These are phyloP conservation scores for Drosophila azteca DNA, from an alignment of 1,140 invertebrate genomes.

Conservation along the genomic window DNA sequence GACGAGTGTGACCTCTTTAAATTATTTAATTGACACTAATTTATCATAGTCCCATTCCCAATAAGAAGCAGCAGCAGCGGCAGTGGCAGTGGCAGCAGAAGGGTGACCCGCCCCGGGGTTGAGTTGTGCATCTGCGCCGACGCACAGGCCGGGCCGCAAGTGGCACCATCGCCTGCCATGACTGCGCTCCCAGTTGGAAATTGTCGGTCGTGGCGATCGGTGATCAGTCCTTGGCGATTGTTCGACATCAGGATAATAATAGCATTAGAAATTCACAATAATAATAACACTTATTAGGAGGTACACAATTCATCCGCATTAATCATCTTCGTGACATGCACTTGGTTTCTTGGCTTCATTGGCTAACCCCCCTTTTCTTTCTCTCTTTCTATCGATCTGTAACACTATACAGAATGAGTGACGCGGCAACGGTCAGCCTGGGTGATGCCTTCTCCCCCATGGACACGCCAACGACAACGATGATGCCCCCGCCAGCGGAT, in stretches of 20 bases:
- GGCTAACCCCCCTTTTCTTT: neutral
- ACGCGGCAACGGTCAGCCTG: slow-evolving; percentile 41
- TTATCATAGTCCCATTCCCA: slow-evolving; percentile 57
- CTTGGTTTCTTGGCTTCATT: too few relatives aligned
- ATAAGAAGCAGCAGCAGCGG: slow-evolving; percentile 24
- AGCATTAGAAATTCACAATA: neutral
- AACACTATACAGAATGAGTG: slow-evolving; percentile 50
- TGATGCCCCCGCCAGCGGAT: slow-evolving; percentile 30
- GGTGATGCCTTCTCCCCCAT: slow-evolving; percentile 30
- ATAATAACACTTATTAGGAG: neutral
- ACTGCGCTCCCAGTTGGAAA: slow-evolving; percentile 53
- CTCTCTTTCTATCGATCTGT: neutral
- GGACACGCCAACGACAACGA: slow-evolving; percentile 28
- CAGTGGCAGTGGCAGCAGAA: too few relatives aligned
- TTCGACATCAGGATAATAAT: slow-evolving; percentile 22
- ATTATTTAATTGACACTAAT: slow-evolving; percentile 84
- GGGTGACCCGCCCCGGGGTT: slow-evolving; percentile 17
- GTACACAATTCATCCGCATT: too few relatives aligned
- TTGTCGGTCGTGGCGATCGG: slow-evolving; percentile 49
- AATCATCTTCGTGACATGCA: too few relatives aligned
- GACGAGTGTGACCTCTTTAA: slow-evolving; percentile 76
- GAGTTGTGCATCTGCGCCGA: neutral
- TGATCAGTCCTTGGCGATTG: slow-evolving; percentile 28
- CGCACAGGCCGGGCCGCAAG: slow-evolving; percentile 18
- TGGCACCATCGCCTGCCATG: neutral